A percentile compares a stretch with the other conserved stretches of the same genome.
Evolutionary conservation across 2,797 vertebrate genomes (phyloP).

Genomic region (Apodemus agrarius): DNA sequence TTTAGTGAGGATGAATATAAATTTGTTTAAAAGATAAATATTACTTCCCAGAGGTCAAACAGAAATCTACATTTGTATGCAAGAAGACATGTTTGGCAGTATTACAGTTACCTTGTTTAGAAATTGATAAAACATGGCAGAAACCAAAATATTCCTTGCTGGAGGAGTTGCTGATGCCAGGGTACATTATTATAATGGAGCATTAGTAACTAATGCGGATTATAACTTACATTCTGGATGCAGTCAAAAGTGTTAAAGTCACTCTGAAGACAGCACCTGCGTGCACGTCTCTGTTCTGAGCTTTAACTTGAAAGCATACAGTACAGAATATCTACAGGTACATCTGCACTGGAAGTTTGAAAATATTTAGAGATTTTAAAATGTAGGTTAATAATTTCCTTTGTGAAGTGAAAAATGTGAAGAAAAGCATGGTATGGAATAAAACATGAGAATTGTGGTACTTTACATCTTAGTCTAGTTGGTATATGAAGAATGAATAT

Average conservation of each 20-base stretch:
- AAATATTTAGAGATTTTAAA: not conserved
- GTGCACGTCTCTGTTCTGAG: not conserved
- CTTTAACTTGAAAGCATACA: not conserved
- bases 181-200: not conserved
- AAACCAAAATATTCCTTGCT: not conserved
- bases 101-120: not conserved
- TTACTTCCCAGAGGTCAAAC: not conserved
- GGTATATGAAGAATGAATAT: not conserved
- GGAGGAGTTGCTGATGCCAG: not conserved
- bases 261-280: not conserved
- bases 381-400: not conserved
- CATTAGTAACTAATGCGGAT: not conserved
- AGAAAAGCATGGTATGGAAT: not conserved
- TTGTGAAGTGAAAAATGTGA: not conserved
- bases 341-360: not conserved
- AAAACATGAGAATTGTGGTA: not conserved
- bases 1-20: not conserved
- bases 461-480: not conserved
- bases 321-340: not conserved
- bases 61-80: not conserved
- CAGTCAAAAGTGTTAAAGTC: not conserved
- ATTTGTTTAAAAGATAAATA: not conserved
- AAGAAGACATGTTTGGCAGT: not conserved
- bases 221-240: not conserved
- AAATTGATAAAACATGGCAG: not conserved